These are phyloP conservation scores for Melanotaenia maccullochi DNA, from an alignment of 2,797 vertebrate species.

Conservation along the genomic window DNA sequence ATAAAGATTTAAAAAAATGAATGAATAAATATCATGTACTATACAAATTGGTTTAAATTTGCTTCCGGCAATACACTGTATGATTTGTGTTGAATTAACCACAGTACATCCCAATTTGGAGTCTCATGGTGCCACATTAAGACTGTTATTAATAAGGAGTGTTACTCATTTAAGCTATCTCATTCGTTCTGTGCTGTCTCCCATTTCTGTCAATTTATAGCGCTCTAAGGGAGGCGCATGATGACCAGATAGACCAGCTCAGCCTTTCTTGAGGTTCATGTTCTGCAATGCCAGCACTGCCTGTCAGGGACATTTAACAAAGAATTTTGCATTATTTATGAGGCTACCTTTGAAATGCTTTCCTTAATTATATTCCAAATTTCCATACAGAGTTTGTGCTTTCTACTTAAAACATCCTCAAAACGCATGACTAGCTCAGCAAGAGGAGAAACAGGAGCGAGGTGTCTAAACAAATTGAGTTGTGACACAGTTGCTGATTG, in stretches of 20 bases:
- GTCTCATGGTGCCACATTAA: constrained; percentile 41
- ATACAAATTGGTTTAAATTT: constrained; percentile 5
- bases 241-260: constrained; percentile 80
- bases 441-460: constrained; percentile 27
- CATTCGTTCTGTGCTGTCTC: constrained; percentile 76
- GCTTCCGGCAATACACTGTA: background rate
- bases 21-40: background rate
- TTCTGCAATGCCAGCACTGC: constrained; percentile 82
- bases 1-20: background rate
- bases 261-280: constrained; percentile 74
- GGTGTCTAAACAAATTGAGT: constrained; percentile 67
- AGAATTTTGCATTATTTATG: constrained; percentile 86
- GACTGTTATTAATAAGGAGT: constrained; percentile 69
- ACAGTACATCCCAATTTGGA: constrained; percentile 53
- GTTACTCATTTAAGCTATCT: constrained; percentile 68
- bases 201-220: constrained; percentile 80
- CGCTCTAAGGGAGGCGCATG: constrained; percentile 77
- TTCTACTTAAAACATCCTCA: constrained; percentile 46
- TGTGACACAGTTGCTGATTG: constrained; percentile 72
- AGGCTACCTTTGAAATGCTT: constrained; percentile 80
- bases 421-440: constrained; percentile 43
- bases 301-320: constrained; percentile 82
- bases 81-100: constrained; percentile 47
- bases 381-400: constrained; percentile 68
- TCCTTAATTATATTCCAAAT: constrained; percentile 82